Evolutionary conservation across 2,113 vertebrate species (phyloP), one percentile per base, ranked within the genome.

Genomic region (Sisor rabdophorus): DNA sequence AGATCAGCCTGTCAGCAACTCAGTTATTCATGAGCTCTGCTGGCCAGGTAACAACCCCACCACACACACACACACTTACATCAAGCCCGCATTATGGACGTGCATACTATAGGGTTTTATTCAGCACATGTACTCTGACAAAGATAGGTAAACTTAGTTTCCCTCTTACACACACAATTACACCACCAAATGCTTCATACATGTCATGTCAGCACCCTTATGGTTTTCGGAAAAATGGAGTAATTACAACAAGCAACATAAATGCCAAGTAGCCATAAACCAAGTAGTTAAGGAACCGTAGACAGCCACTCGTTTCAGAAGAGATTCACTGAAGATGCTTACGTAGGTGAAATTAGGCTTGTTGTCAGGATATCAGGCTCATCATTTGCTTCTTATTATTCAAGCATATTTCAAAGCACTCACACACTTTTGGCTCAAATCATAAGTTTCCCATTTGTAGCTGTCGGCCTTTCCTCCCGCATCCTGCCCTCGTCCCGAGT

Each of bases 1-100:
- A 87, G 84, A 92, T 92, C 84, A 86, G 11, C 20, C 63, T 91
- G 90, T 92, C 90, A 89, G n/a, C 73, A 79, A 58, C 28, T 77
- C 11, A 11, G 78, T 91, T 87, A 91, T 90, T 90, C 87, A 91
- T 89, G 87, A 87, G 85, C 87, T 75, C 82, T 84, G 22, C 71
- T 50, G 56, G 69, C 70, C 80, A 84, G 84, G 88, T 83, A n/a
- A 81, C 56, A 77, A 83, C 83, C 84, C 24, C 53, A 40, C 0
- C 32, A 4, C n/a, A 40, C 28, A 44, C 32, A 22, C 53, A 44
- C 26, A 72, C 10, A 59, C 22, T 16, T 12, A 44, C 20, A 30
- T n/a, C n/a, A 77, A 48, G 11, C 64, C 47, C 56, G 16, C 54
- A 26, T 22, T 19, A 71, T 40, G n/a, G 0, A 47, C 60, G 32